Evolutionary conservation across 2,113 vertebrate genomes (phyloP).

Genomic region (Mesocricetus auratus): DNA sequence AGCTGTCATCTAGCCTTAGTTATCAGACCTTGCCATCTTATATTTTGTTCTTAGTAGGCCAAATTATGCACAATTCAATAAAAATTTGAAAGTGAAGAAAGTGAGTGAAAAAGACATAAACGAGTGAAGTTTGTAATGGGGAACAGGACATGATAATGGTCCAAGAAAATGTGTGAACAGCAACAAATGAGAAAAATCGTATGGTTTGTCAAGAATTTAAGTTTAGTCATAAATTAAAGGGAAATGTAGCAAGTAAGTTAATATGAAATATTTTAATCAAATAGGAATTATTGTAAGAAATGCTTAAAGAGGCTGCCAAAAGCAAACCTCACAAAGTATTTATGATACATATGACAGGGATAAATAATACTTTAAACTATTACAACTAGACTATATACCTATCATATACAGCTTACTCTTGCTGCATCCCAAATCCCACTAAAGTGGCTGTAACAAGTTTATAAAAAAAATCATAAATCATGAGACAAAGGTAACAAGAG

Average conservation of each 20-base stretch:
- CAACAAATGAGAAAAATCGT: constrained; percentile 50
- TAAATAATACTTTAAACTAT: constrained; percentile 27
- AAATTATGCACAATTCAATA: not conserved
- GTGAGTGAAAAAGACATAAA: not conserved
- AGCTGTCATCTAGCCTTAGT: not conserved
- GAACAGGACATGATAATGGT: not conserved
- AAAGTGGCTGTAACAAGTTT: not conserved
- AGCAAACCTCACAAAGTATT: constrained; percentile 13
- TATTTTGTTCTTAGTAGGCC: not conserved
- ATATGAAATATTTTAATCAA: not conserved
- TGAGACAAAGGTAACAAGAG: constrained; percentile 27
- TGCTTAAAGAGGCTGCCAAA: not conserved
- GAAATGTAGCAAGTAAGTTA: not conserved
- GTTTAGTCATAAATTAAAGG: not conserved
- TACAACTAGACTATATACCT: not conserved
- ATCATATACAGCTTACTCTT: not conserved
- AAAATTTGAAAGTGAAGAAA: constrained; percentile 18
- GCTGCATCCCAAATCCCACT: constrained; percentile 8
- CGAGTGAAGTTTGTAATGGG: not conserved
- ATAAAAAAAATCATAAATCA: constrained; percentile 23
- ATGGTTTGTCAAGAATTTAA: constrained; percentile 15
- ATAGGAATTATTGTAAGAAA: not conserved
- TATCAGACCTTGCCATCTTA: not conserved
- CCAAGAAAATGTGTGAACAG: not conserved
- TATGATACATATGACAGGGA: not conserved